Evolutionary conservation across 92 coral and sea anemone genomes (phyloP).

Genomic region (Epizoanthus stellaris): DNA sequence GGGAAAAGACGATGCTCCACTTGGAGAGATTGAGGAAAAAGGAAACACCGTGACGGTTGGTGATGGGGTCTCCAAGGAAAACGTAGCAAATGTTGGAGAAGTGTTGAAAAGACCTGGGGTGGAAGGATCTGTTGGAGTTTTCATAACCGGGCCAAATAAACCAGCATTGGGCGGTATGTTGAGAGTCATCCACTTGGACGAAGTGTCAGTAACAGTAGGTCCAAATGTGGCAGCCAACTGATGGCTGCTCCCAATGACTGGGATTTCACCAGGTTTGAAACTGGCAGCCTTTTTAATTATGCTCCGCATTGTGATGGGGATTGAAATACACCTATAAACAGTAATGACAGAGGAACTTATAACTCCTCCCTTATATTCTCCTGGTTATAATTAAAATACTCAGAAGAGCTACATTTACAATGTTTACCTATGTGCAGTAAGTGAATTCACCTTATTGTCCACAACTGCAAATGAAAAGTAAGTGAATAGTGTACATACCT

Average conservation of each 20-base stretch:
- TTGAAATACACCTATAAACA: conserved; percentile 83
- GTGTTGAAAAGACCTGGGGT: conserved; percentile 71
- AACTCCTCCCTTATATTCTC: background rate
- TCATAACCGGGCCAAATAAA: conserved; percentile 70
- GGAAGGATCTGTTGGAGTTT: conserved; percentile 84
- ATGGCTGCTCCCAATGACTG: conserved; percentile 69
- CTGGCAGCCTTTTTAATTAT: conserved; percentile 91
- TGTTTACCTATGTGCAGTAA: too few relatives aligned
- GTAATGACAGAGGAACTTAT: background rate
- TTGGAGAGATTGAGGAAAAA: conserved; percentile 82
- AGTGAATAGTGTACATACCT: conserved; percentile 53
- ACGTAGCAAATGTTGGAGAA: conserved; percentile 70
- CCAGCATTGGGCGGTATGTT: conserved; percentile 82
- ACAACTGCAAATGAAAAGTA: background rate
- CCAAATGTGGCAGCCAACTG: conserved; percentile 43
- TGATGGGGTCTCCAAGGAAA: conserved; percentile 89
- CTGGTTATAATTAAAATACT: background rate
- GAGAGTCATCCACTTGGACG: conserved; percentile 70
- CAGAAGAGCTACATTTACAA: background rate
- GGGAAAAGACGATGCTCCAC: conserved; percentile 60
- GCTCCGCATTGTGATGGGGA: conserved; percentile 96
- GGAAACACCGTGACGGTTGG: conserved; percentile 89
- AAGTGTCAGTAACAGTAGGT: conserved; percentile 49
- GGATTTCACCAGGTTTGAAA: conserved; percentile 79
- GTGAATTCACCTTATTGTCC: too few relatives aligned